These are phyloP conservation scores for Pipistrellus pipistrellus DNA, from an alignment of 2,797 vertebrate genomes.

Conservation along the genomic window DNA sequence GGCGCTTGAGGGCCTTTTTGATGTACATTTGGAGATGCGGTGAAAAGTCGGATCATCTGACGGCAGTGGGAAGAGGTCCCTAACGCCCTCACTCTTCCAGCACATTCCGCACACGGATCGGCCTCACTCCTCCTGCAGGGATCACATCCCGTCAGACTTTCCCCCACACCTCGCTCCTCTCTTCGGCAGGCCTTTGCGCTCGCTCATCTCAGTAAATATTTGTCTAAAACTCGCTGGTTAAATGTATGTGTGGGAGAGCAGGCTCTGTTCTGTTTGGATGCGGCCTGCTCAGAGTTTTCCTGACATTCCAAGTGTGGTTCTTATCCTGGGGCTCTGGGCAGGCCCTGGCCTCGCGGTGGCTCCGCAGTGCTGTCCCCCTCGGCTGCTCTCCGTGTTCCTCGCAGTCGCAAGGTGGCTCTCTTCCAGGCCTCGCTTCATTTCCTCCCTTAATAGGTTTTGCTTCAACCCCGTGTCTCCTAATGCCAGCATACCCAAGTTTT, in stretches of 20 bases:
- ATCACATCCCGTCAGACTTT: background rate
- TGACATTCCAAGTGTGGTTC: background rate
- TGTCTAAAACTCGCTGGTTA: background rate
- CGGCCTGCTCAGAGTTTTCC: background rate
- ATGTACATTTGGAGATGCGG: background rate
- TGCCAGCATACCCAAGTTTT: slow-evolving; percentile 55
- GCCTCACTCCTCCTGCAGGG: background rate
- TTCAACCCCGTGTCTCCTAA: background rate
- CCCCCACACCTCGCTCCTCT: background rate
- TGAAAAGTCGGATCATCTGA: background rate
- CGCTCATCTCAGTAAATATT: background rate
- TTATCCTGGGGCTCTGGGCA: background rate
- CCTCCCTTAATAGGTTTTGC: slow-evolving; percentile 47
- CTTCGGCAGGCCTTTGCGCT: background rate
- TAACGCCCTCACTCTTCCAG: too few species aligned
- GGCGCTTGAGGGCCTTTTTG: background rate
- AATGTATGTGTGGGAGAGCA: background rate
- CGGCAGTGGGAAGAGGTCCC: background rate
- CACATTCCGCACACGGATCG: fast-evolving
- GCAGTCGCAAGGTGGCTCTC: background rate
- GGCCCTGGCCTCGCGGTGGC: background rate
- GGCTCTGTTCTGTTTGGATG: background rate
- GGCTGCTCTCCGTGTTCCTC: background rate
- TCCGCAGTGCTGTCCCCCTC: background rate
- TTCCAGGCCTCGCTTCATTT: slow-evolving; percentile 65